These are phyloP conservation scores for Sebastolobus altivelis DNA, from an alignment of 2,797 vertebrate genomes.

Conservation along the genomic window DNA sequence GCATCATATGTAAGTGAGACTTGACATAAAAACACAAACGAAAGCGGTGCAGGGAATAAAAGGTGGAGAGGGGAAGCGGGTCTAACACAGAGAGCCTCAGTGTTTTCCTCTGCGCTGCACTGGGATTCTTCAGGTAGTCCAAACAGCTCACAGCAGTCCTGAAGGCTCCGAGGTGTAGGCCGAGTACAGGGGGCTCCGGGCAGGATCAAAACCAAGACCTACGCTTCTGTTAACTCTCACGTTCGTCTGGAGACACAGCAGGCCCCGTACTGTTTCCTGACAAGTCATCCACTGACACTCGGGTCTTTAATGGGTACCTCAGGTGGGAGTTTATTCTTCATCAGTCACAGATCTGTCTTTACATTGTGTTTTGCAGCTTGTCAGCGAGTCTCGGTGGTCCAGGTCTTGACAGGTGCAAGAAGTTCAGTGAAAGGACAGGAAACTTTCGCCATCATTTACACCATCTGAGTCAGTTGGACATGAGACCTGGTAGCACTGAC, in stretches of 20 bases:
- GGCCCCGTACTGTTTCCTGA: slow-evolving; percentile 56
- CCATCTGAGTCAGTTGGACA: slow-evolving; percentile 58
- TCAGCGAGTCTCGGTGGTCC: slow-evolving; percentile 42
- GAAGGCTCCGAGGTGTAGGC: slow-evolving; percentile 52
- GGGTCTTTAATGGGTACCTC: slow-evolving; percentile 49
- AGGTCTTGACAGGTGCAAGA: slow-evolving; percentile 74
- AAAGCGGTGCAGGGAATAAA: slow-evolving; percentile 59
- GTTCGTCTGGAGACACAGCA: slow-evolving; percentile 57
- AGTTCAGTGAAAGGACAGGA: slow-evolving; percentile 73
- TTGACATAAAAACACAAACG: slow-evolving; percentile 88
- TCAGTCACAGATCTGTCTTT: slow-evolving; percentile 39
- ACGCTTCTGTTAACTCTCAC: slow-evolving; percentile 62
- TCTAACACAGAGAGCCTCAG: slow-evolving; percentile 61
- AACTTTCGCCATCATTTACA: slow-evolving; percentile 69
- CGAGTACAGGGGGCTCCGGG: slow-evolving; percentile 47
- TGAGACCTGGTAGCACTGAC: slow-evolving; percentile 69
- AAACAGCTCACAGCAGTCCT: slow-evolving; percentile 66
- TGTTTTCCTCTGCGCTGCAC: slow-evolving; percentile 70
- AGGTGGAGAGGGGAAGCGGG: slow-evolving; percentile 60
- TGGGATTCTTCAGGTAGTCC: slow-evolving; percentile 72
- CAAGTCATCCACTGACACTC: slow-evolving; percentile 63
- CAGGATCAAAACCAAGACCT: slow-evolving; percentile 48
- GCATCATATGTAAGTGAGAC: slow-evolving; percentile 84
- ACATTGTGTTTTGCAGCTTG: slow-evolving; percentile 52
- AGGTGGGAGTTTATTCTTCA: slow-evolving; percentile 58